Evolutionary conservation across 2,888 invertebrate genomes (phyloP).

Genomic region (Gryllus longicercus): DNA sequence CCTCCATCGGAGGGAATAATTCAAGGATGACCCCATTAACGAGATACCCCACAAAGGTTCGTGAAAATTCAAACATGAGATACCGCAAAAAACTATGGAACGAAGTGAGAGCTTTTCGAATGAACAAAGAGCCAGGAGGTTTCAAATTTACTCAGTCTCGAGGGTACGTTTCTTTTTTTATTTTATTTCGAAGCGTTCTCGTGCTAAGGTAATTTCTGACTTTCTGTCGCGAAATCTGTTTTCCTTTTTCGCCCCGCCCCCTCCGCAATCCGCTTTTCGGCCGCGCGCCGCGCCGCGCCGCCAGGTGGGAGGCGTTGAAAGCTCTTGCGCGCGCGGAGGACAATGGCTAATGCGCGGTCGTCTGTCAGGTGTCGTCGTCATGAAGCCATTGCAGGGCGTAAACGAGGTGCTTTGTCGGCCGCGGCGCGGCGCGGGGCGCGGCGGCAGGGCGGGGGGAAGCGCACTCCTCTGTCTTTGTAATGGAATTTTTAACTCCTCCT

Average conservation of each 20-base stretch:
- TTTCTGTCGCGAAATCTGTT: neutral
- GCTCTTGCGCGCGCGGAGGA: neutral
- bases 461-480: neutral
- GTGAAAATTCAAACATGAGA: conserved; percentile 10
- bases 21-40: conserved; percentile 7
- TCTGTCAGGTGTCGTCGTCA: neutral
- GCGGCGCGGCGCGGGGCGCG: no score
- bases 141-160: neutral
- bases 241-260: neutral
- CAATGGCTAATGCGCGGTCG: neutral
- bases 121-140: neutral
- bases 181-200: no score
- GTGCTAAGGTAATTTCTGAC: no score
- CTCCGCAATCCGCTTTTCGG: neutral
- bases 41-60: neutral
- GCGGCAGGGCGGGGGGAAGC: no score
- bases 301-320: neutral
- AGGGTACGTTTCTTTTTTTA: no score
- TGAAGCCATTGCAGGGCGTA: neutral
- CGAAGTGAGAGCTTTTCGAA: neutral
- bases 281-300: neutral
- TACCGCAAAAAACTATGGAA: neutral
- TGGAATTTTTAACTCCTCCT: neutral
- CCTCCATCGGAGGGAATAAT: conserved; percentile 17
- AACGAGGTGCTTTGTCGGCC: neutral